Evolutionary conservation across 1,140 invertebrate genomes (phyloP).

Genomic region (Eueides isabella): DNA sequence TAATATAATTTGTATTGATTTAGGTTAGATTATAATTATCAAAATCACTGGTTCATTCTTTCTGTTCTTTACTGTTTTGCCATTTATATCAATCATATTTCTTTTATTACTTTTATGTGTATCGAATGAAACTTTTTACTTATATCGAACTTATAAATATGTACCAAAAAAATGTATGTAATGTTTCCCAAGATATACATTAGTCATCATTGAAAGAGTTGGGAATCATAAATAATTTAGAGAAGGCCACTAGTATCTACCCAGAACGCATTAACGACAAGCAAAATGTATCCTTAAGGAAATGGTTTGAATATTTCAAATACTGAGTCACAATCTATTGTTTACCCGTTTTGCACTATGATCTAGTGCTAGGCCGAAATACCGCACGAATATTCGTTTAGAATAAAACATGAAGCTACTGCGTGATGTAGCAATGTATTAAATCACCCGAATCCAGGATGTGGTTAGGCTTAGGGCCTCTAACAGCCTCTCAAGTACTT

Average conservation of each 20-base stretch:
- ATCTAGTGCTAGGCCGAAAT: conserved; percentile 10
- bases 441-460: conserved; percentile 6
- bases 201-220: too few relatives aligned
- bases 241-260: not conserved
- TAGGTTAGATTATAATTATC: too few relatives aligned
- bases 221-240: not conserved
- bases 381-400: not conserved
- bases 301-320: conserved; percentile 13
- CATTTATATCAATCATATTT: too few relatives aligned
- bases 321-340: conserved; percentile 20
- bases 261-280: not conserved
- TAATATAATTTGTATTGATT: too few relatives aligned
- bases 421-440: not conserved
- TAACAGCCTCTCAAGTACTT: not conserved
- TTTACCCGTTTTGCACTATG: not conserved
- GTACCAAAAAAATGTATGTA: too few relatives aligned
- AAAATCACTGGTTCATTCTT: too few relatives aligned
- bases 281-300: conserved; percentile 10
- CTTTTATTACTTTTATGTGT: too few relatives aligned
- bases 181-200: too few relatives aligned
- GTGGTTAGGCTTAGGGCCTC: not conserved
- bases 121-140: too few relatives aligned
- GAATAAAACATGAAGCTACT: conserved; percentile 1
- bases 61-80: too few relatives aligned
- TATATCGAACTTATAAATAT: too few relatives aligned